Percentiles rank a stretch among this genome's conserved stretches.
These are phyloP conservation scores for Perca flavescens DNA, from an alignment of 2,113 vertebrate species.

Conservation along the genomic window DNA sequence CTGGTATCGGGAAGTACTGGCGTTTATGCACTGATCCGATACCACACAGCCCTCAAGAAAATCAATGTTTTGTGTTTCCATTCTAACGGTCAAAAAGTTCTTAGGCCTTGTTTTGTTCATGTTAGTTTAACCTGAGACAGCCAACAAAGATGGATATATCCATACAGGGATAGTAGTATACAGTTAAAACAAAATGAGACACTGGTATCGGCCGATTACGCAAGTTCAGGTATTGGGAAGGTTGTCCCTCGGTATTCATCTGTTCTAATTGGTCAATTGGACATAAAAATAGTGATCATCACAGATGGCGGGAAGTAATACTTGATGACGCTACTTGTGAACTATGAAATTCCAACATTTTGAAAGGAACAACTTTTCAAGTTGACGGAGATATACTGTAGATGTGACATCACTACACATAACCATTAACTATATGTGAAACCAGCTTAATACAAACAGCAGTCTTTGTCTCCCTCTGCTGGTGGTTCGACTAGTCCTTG, in stretches of 20 bases:
- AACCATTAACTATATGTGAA: neutral
- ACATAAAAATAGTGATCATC: neutral
- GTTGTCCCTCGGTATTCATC: neutral
- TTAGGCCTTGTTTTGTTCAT: no score
- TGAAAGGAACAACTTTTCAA: neutral
- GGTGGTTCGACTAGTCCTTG: neutral
- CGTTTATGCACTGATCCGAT: no score
- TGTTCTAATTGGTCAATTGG: neutral
- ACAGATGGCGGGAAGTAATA: neutral
- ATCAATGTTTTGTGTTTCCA: no score
- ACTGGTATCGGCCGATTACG: no score
- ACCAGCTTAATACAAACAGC: neutral
- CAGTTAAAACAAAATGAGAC: no score
- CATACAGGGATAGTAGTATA: no score
- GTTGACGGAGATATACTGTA: neutral
- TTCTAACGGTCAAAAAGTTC: no score
- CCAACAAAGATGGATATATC: no score
- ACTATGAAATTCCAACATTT: neutral
- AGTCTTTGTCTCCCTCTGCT: conserved; percentile 68
- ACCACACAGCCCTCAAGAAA: no score
- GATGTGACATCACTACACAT: neutral
- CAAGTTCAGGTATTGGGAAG: no score
- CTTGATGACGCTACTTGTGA: neutral
- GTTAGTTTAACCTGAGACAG: no score
- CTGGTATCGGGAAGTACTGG: no score